Evolutionary conservation across 2,113 vertebrate species (phyloP).

Genomic region (Lynx canadensis): DNA sequence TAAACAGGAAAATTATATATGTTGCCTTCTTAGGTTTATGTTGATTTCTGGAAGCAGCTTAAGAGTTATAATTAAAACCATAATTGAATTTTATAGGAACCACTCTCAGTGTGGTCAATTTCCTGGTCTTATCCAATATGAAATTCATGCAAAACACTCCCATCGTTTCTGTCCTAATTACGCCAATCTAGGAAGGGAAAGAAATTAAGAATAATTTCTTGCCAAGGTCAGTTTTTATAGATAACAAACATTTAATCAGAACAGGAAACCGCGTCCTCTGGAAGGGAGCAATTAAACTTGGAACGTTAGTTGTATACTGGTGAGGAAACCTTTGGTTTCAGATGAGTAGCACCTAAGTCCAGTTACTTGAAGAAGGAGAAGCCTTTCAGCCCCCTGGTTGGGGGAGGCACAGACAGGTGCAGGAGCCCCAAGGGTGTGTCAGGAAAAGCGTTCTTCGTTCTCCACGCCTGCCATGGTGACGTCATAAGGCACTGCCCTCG

Average conservation of each 20-base stretch:
- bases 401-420: fast-evolving
- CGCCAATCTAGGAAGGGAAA: background rate
- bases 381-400: fast-evolving
- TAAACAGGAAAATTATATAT: background rate
- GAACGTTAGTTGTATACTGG: background rate
- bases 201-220: background rate
- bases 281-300: background rate
- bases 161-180: fast-evolving
- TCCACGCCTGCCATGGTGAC: too few relatives aligned
- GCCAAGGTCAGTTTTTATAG: background rate
- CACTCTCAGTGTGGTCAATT: fast-evolving
- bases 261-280: background rate
- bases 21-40: background rate
- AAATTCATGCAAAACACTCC: background rate
- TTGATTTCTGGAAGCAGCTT: background rate
- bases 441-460: fast-evolving
- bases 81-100: background rate
- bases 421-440: fast-evolving
- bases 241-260: background rate
- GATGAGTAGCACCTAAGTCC: background rate
- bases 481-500: fast-evolving
- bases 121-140: background rate
- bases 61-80: background rate
- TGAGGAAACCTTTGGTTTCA: background rate
- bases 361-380: too few relatives aligned